Evolutionary conservation across 2,797 vertebrate species (phyloP).

Genomic region (Rhyacichthys aspro): DNA sequence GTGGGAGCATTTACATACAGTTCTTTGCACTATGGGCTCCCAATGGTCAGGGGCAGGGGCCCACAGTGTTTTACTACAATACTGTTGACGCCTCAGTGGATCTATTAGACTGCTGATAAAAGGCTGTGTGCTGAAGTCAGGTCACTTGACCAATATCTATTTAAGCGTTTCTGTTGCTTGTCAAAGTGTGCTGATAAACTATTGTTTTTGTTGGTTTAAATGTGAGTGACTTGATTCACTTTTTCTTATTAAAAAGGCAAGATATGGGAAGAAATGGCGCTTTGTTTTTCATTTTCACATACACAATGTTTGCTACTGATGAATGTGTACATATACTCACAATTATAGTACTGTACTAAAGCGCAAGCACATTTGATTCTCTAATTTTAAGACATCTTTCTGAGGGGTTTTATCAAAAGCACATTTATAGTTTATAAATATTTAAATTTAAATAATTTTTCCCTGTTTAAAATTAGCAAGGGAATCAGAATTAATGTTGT

Average conservation of each 20-base stretch:
- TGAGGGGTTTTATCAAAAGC: too few species aligned
- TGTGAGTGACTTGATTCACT: slow-evolving; percentile 74
- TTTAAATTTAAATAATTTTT: too few species aligned
- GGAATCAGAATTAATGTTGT: too few species aligned
- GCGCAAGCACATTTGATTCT: too few species aligned
- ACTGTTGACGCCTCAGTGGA: slow-evolving; percentile 50
- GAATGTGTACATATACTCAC: background rate
- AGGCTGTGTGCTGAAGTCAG: slow-evolving; percentile 48
- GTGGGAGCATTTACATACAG: slow-evolving; percentile 81
- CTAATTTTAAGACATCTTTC: too few species aligned
- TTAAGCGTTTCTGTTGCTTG: slow-evolving; percentile 74
- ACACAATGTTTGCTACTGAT: too few species aligned
- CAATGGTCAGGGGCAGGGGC: slow-evolving; percentile 60
- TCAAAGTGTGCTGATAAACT: slow-evolving; percentile 79
- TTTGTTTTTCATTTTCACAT: slow-evolving; percentile 23
- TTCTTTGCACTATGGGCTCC: slow-evolving; percentile 81
- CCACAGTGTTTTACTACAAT: slow-evolving; percentile 77
- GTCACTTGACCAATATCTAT: slow-evolving; percentile 74
- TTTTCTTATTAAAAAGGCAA: slow-evolving; percentile 83
- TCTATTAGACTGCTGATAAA: too few species aligned
- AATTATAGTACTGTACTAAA: background rate
- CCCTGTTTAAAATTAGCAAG: too few species aligned
- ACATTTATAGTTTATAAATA: too few species aligned
- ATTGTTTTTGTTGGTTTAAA: slow-evolving; percentile 69
- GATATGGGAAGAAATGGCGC: slow-evolving; percentile 64